Percentiles rank a stretch among this genome's conserved stretches.
Conservation (phyloP, 1,140 invertebrate genomes). For the Drosophila novamexicana region DNA sequence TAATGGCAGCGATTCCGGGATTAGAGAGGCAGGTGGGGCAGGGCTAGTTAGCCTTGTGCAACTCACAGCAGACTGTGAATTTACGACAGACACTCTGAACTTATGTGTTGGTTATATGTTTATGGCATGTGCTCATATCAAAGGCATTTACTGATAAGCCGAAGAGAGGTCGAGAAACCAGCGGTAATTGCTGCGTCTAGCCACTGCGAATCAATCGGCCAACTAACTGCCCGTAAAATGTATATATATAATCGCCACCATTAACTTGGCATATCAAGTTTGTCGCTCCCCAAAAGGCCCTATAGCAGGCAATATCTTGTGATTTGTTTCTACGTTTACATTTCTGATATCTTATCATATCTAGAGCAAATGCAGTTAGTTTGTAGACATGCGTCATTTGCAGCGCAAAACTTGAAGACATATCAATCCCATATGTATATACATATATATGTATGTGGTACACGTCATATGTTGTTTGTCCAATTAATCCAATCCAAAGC, state of each 20-base stretch:
- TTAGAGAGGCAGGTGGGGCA: neutral
- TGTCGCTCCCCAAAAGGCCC: neutral
- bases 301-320: neutral
- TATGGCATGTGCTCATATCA: constrained; percentile 36
- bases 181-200: constrained; percentile 11
- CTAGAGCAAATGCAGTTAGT: neutral
- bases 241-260: constrained; percentile 1
- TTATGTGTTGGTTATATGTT: constrained; percentile 30
- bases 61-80: constrained; percentile 8
- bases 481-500: no score
- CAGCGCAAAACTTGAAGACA: neutral
- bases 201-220: constrained; percentile 19
- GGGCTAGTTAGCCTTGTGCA: neutral
- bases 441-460: neutral
- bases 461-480: neutral
- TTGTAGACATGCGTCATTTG: constrained; percentile 10
- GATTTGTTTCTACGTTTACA: constrained; percentile 6
- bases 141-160: constrained; percentile 40
- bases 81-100: constrained; percentile 7
- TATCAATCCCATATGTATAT: neutral
- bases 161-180: neutral
- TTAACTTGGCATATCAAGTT: neutral
- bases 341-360: constrained; percentile 33
- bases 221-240: neutral
- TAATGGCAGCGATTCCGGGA: neutral